Conservation (phyloP, 2,113 vertebrate species). For the Syngnathus typhle region DNA sequence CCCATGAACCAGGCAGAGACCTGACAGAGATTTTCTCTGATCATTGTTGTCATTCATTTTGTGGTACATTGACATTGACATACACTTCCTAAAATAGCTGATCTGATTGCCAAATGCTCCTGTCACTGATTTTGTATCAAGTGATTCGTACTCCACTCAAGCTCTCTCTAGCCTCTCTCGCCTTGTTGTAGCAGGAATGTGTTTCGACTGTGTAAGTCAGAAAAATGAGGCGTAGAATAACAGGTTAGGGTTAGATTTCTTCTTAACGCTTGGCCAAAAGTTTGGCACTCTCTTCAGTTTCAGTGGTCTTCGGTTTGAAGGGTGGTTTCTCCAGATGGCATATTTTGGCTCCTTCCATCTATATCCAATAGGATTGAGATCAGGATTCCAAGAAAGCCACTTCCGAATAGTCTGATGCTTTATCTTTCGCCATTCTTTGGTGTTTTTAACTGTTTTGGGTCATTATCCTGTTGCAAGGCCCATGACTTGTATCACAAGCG, state of each 20-base stretch:
- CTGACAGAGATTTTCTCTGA: slow-evolving; percentile 50
- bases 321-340: too few relatives aligned
- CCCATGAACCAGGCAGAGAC: slow-evolving; percentile 21
- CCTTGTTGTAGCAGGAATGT: slow-evolving; percentile 37
- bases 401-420: too few relatives aligned
- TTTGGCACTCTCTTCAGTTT: too few relatives aligned
- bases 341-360: too few relatives aligned
- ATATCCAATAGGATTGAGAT: too few relatives aligned
- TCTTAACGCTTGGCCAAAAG: neutral
- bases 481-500: too few relatives aligned
- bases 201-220: slow-evolving; percentile 52
- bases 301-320: too few relatives aligned
- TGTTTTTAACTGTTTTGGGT: too few relatives aligned
- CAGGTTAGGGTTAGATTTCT: neutral
- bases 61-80: slow-evolving; percentile 47
- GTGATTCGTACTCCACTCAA: slow-evolving; percentile 29
- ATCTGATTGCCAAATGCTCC: slow-evolving; percentile 52
- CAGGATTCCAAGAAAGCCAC: too few relatives aligned
- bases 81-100: slow-evolving; percentile 58
- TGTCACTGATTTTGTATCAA: slow-evolving; percentile 47
- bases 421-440: too few relatives aligned
- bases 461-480: too few relatives aligned
- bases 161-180: neutral
- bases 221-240: slow-evolving; percentile 22
- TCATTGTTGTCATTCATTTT: slow-evolving; percentile 46